A percentile compares a stretch with the other conserved stretches of the same genome.
These are phyloP conservation scores for Batillaria attramentaria DNA, from an alignment of 1,140 invertebrate genomes.

Conservation along the genomic window DNA sequence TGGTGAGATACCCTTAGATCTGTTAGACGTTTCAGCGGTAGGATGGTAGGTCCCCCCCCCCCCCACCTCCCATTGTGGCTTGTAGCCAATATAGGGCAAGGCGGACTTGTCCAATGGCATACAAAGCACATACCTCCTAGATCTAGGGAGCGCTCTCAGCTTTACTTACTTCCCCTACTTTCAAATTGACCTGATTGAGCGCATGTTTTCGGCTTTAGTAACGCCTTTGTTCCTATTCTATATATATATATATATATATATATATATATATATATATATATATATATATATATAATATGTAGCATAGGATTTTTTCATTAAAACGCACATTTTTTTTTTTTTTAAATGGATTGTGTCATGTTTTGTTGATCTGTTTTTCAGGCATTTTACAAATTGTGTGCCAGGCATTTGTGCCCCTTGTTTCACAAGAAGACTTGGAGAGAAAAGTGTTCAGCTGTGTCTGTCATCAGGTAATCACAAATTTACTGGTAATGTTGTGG, in stretches of 20 bases:
- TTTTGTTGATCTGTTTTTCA: conserved; percentile 17
- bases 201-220: not conserved
- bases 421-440: conserved; percentile 39
- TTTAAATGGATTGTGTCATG: not conserved
- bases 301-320: no score
- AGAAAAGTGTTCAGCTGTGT: conserved; percentile 39
- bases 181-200: not conserved
- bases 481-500: not conserved
- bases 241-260: not conserved
- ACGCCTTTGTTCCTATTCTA: not conserved
- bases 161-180: not conserved
- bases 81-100: not conserved
- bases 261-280: no score
- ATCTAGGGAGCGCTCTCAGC: not conserved
- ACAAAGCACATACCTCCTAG: not conserved
- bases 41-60: no score
- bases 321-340: no score
- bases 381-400: conserved; percentile 48
- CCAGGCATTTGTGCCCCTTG: conserved; percentile 45
- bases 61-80: no score
- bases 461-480: conserved; percentile 30
- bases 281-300: not conserved
- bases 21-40: no score
- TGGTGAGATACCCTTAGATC: no score
- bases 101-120: not conserved